Percentiles rank a stretch among this genome's conserved stretches.
phyloP scores from a whole-genome alignment of 2,113 vertebrate genomes.

The Polypterus bichir region DNA sequence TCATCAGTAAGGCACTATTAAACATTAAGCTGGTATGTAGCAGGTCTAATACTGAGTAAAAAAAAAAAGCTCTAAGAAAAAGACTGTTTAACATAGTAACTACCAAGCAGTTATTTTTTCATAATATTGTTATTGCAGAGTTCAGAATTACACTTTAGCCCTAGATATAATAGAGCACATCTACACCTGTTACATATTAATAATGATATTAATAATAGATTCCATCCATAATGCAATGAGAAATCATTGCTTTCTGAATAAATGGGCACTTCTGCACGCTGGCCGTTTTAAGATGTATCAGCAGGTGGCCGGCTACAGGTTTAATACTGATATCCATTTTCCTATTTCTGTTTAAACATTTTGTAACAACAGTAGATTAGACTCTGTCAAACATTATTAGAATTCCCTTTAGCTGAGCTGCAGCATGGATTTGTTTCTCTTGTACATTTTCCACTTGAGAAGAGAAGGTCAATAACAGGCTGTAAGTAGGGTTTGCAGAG shows the following conservation, averaged over 20 bases:
- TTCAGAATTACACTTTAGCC: conserved; percentile 11
- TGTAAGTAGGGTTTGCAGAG: conserved; percentile 11
- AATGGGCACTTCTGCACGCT: conserved; percentile 7
- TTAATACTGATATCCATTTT: conserved; percentile 14
- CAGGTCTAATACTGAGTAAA: not conserved
- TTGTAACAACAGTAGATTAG: conserved; percentile 23
- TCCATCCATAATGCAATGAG: conserved; percentile 6
- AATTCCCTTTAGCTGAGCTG: conserved; percentile 13
- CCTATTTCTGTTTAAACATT: conserved; percentile 17
- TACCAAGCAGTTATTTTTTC: not conserved
- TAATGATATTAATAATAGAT: conserved; percentile 23
- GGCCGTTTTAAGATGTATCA: conserved; percentile 6
- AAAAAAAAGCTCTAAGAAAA: not conserved
- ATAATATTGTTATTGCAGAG: conserved; percentile 8
- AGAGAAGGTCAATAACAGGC: conserved; percentile 27
- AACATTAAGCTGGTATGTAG: too few species aligned
- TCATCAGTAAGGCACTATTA: too few species aligned
- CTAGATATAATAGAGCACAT: conserved; percentile 14
- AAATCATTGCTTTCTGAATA: conserved; percentile 7
- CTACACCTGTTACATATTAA: conserved; percentile 23
- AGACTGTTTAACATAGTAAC: conserved; percentile 3
- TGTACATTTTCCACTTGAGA: conserved; percentile 29
- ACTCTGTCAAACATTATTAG: conserved; percentile 27
- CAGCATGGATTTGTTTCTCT: conserved; percentile 26
- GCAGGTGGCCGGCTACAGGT: conserved; percentile 7